Base-by-base conservation (phyloP, 2,113 vertebrate genomes). In the Eidolon helvum region DNA sequence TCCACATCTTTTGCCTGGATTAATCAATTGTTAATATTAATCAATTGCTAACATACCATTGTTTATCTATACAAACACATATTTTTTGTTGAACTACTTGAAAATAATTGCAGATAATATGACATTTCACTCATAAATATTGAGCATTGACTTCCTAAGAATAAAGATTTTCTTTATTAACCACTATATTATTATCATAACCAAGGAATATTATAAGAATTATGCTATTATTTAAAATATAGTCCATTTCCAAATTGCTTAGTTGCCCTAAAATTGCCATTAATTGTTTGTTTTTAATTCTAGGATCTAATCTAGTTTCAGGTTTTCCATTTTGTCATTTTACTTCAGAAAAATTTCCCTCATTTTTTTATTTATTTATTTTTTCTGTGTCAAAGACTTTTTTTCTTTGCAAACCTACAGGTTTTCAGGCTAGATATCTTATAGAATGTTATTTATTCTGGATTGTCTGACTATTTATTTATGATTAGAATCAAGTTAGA, bases 101-200 rank as follows among this genome's bases (percentile, higher is more conserved):
- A 74, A 96, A 80, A 86, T 61, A 79, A 53, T 89, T 91, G 16
- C 9, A 66, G 35, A 10, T 9, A 84, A 50, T 69, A 78, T 82
- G 28, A 84, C 10, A 33, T 77, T 89, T 97, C 14, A 71, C 7
- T 59, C 35, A 40, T 28, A 85, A 63, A 65, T 45, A 71, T 72
- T 92, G 69, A 86, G 11, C n/a, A 77, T 43, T 63, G 16, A 24
- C 74, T 12, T 43, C 19, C 48, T 75, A 69, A 75, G 55, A 65
- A 79, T 93, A 79, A 91, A 87, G 11, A 55, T 88, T 72, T 89
- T 95, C 55, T 18, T 2, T 95, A 45, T 79, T 79, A 79, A 87
- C 28, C 4, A 80, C 26, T 16, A 11, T 72, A 26, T 35, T 5
- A 35, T 87, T 75, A 71, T 77, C 9, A 33, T 9, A 72, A 12